Conservation (phyloP, 2,113 vertebrate species). For the Gorsachius goisagi region DNA sequence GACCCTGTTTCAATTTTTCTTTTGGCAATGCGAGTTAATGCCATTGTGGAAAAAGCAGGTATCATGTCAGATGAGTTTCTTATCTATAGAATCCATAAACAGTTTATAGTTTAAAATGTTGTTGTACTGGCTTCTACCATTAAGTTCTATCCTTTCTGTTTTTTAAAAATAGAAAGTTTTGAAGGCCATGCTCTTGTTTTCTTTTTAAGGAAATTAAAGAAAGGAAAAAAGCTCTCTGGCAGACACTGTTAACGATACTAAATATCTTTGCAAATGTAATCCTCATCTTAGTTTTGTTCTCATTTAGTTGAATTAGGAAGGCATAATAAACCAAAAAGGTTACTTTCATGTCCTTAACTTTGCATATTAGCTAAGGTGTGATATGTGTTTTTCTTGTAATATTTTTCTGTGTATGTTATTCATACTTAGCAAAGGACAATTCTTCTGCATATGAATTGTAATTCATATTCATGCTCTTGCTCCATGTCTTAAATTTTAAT, state of each 20-base stretch:
- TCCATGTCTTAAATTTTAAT: conserved; percentile 30
- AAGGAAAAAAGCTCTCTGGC: neutral
- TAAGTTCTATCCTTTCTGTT: neutral
- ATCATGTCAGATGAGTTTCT: neutral
- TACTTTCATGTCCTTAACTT: conserved; percentile 29
- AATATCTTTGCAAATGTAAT: conserved; percentile 47
- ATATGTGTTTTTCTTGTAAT: conserved; percentile 1
- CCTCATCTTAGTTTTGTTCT: conserved; percentile 19
- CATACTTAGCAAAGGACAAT: neutral
- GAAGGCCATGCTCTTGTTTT: neutral
- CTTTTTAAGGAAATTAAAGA: neutral
- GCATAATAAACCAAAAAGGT: conserved; percentile 29
- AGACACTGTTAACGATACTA: conserved; percentile 11
- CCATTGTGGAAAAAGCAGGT: neutral
- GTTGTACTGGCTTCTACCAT: neutral
- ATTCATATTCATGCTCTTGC: conserved; percentile 20
- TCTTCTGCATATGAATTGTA: neutral
- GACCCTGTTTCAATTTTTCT: neutral
- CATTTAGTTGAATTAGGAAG: conserved; percentile 54
- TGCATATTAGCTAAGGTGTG: neutral
- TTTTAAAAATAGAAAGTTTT: neutral
- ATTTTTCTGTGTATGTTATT: neutral
- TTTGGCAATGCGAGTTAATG: neutral
- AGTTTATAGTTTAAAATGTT: neutral
- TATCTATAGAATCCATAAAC: neutral